Evolutionary conservation across 2,888 invertebrate genomes (phyloP).

Genomic region (Catonia carolina): DNA sequence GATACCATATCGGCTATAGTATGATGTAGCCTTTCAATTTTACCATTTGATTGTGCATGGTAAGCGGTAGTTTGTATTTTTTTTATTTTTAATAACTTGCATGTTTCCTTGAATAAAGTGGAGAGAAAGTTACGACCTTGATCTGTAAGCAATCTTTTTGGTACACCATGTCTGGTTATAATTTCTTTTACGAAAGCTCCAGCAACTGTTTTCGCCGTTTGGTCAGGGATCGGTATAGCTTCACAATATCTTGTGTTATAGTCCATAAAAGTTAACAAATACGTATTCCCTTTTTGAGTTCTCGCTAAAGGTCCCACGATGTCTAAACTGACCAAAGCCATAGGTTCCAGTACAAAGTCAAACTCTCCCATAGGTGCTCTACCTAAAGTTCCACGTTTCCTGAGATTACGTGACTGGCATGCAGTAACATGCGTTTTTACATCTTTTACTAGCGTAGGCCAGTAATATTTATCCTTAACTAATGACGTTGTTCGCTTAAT

Average conservation of each 20-base stretch:
- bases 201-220: neutral
- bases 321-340: neutral
- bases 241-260: neutral
- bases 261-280: neutral
- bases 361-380: neutral
- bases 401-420: neutral
- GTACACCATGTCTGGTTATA: neutral
- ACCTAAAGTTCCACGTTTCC: neutral
- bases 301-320: neutral
- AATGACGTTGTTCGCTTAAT: neutral
- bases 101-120: neutral
- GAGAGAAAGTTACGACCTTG: neutral
- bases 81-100: neutral
- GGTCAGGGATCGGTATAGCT: neutral
- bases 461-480: neutral
- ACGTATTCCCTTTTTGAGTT: neutral
- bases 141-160: neutral
- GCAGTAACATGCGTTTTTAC: neutral
- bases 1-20: constrained; percentile 37
- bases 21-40: constrained; percentile 37
- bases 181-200: neutral
- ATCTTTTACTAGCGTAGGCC: neutral
- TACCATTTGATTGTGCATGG: constrained; percentile 36
- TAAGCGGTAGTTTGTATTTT: neutral
- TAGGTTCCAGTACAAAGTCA: neutral